Evolutionary conservation across 2,888 invertebrate species (phyloP).

Genomic region (Agrilus cyanescens): DNA sequence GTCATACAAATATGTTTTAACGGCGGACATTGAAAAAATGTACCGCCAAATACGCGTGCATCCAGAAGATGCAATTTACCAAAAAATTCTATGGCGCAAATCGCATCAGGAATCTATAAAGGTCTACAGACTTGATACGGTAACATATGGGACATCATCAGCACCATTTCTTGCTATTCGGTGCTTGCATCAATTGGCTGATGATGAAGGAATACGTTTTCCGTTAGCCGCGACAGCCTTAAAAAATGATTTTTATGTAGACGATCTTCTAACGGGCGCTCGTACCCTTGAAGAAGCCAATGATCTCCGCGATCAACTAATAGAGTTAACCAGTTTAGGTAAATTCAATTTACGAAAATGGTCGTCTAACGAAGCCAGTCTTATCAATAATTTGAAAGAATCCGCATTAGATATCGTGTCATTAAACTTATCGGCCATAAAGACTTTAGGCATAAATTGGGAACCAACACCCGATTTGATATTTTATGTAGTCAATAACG

Average conservation of each 20-base stretch:
- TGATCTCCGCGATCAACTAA: too few species aligned
- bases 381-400: too few species aligned
- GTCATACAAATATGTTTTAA: slow-evolving; percentile 7
- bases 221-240: slow-evolving; percentile 13
- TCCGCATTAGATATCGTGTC: too few species aligned
- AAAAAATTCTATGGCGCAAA: slow-evolving; percentile 9
- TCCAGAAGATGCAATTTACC: slow-evolving; percentile 5
- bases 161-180: slow-evolving; percentile 15
- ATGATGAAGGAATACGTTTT: slow-evolving; percentile 10
- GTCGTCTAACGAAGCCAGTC: neutral
- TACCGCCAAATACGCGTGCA: slow-evolving; percentile 10
- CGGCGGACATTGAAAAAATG: slow-evolving; percentile 8
- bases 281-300: slow-evolving; percentile 8
- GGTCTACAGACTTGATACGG: slow-evolving; percentile 7
- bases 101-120: slow-evolving; percentile 2
- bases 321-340: too few species aligned
- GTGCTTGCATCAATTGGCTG: slow-evolving; percentile 15
- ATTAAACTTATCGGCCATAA: too few species aligned
- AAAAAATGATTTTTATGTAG: slow-evolving; percentile 19
- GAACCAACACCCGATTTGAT: too few species aligned
- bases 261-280: slow-evolving; percentile 18
- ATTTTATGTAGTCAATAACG: too few species aligned
- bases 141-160: slow-evolving; percentile 11
- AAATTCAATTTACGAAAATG: neutral
- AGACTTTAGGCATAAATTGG: too few species aligned